Evolutionary conservation across 37 sponge, comb jelly and placozoan genomes (phyloP).

Genomic region (Ephydatia muelleri): DNA sequence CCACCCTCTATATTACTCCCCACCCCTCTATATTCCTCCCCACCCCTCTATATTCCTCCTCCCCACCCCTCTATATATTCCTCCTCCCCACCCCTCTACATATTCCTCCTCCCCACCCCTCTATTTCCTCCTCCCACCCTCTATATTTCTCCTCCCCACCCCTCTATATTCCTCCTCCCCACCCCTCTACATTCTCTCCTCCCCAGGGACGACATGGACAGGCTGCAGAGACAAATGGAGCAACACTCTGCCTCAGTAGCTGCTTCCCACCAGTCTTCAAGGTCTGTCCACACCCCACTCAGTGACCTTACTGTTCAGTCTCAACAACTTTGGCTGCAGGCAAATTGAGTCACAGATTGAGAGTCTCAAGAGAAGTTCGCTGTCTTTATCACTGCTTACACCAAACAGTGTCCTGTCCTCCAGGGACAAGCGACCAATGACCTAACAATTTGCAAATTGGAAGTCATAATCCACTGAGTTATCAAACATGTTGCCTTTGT

Average conservation of each 20-base stretch:
- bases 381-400: too few relatives aligned
- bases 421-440: too few relatives aligned
- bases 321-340: slow-evolving; percentile 11
- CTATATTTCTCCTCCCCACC: too few relatives aligned
- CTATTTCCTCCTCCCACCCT: too few relatives aligned
- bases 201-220: slow-evolving; percentile 68
- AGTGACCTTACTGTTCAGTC: not conserved
- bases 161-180: not conserved
- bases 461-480: too few relatives aligned
- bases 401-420: too few relatives aligned
- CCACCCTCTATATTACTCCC: not conserved
- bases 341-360: slow-evolving; percentile 52
- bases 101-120: not conserved
- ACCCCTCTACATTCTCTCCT: not conserved
- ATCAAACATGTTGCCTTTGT: too few relatives aligned
- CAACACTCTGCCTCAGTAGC: slow-evolving; percentile 43
- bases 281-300: slow-evolving; percentile 11
- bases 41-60: not conserved
- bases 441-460: too few relatives aligned
- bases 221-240: slow-evolving; percentile 61
- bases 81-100: too few relatives aligned
- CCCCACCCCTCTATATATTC: too few relatives aligned
- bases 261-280: slow-evolving; percentile 66
- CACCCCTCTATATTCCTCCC: not conserved
- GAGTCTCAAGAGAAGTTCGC: slow-evolving; percentile 30